Evolutionary conservation across 1,140 invertebrate genomes (phyloP), one percentile per base, ranked within the genome.

Genomic region (Cydia pomonella): DNA sequence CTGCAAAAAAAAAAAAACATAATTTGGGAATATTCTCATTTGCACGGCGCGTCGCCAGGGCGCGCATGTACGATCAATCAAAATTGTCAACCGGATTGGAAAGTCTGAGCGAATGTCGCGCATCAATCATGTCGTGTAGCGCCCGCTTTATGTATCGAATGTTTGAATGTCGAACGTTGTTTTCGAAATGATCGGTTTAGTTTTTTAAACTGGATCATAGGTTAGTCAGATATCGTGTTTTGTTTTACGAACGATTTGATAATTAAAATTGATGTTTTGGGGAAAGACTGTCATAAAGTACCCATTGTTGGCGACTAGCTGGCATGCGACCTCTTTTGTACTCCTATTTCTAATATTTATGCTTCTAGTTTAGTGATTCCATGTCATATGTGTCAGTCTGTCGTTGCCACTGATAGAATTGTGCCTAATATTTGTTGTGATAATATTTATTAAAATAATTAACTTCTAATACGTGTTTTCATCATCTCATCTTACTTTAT

Each of bases 31-130:
- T 62, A 77, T 74, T 76, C 80, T 80, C 80, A 82, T 83, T 82
- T 79, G 74, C 77, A 79, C 79, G 79, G 82, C 44, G 62, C 73
- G 63, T 72, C 75, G 77, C 72, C 85, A 86, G 83, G 87, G 86
- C 83, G 84, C 82, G 82, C 75, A 76, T 82, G 85, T 83, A 82
- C 78, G 87, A 92, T 92, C 90, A 89, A 92, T 92, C 90, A 92
- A 87, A 90, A 88, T 90, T 92, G 88, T 92, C 90, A 91, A 85
- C 83, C 87, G 87, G 87, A 88, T 88, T 84, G 86, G 88, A 87
- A 87, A 87, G 84, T 83, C 80, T 66, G 78, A 76, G 75, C 78
- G 81, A 81, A 78, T 83, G 84, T 84, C 84, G 66, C 74, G 75
- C 88, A 90, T 90, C 85, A 91, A 90, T 91, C 88, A 91, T 88